phyloP scores from a whole-genome alignment of 2,797 vertebrate species.

The Anomalospiza imberbis region DNA sequence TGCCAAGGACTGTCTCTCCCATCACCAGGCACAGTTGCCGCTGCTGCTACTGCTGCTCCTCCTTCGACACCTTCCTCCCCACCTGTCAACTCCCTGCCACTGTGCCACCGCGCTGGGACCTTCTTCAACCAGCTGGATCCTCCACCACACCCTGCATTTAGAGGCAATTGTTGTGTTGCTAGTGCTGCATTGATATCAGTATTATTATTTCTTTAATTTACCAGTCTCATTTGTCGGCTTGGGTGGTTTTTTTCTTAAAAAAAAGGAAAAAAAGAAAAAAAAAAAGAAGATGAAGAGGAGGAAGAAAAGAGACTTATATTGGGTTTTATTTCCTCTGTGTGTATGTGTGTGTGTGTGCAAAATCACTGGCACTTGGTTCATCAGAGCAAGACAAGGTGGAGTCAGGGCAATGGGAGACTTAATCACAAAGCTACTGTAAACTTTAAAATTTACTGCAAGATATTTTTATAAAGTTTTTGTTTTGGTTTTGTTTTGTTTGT shows the following conservation, averaged over 20 bases:
- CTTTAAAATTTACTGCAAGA: constrained; percentile 81
- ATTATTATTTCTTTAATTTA: constrained; percentile 75
- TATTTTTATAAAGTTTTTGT: constrained; percentile 77
- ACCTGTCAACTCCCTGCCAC: constrained; percentile 51
- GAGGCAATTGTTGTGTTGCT: constrained; percentile 78
- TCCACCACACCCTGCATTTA: constrained; percentile 52
- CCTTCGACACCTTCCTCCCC: constrained; percentile 14
- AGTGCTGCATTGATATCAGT: constrained; percentile 74
- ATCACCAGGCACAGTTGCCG: constrained; percentile 31
- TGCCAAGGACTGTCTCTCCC: constrained; percentile 61
- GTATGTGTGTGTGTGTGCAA: constrained; percentile 60
- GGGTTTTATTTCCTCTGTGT: constrained; percentile 56
- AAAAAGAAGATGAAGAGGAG: constrained; percentile 39
- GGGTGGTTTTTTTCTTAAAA: constrained; percentile 17
- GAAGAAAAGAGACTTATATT: constrained; percentile 24
- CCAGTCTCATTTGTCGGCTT: constrained; percentile 60
- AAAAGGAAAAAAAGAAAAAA: not conserved
- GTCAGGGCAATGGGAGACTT: constrained; percentile 64
- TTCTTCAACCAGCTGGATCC: constrained; percentile 65
- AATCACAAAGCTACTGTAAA: constrained; percentile 79
- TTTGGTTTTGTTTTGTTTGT: not conserved
- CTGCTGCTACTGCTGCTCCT: constrained; percentile 60
- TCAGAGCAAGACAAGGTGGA: constrained; percentile 66
- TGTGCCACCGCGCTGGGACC: constrained; percentile 53
- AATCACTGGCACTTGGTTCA: constrained; percentile 67